Base-by-base conservation (phyloP, 2,888 invertebrate species). In the Ditylenchus weischeri region DNA sequence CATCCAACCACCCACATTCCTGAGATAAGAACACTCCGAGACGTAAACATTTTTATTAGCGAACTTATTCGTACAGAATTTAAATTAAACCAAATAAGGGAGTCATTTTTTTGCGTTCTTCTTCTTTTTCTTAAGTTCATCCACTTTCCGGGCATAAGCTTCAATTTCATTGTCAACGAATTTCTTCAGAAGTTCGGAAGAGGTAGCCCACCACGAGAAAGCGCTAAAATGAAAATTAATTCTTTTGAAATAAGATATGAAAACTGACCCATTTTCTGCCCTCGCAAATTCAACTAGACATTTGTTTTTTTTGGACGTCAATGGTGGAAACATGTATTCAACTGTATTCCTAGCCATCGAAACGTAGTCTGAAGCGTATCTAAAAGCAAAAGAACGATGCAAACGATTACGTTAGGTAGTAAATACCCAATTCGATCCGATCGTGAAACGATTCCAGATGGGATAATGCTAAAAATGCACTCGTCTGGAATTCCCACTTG, bases 311-410 rank as follows among this genome's bases (percentile, higher is more conserved):
- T 38, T 51, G 7, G 51, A 51, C 13, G 19, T 8, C 23, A 51
- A 10, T n/a, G 80, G 80, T 21, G 80, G 80, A 72, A 80, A 80
- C 64, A 80, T 66, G 69, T 74, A 80, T 63, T 80, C 80, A 49
- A 79, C 80, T 8, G 74, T 75, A 48, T 79, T 77, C 36, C 64
- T 75, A 1, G 80, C 78, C 78, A 80, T 80, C 49, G 74, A 69
- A 49, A 69, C 69, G 63, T 80, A 80, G 66, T 71, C 76, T 49
- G 77, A 71, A 29, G 72, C 72, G 59, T 73, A 75, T 35, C 54
- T 23, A 38, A 38, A 38, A 38, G 38, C 38, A 38, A 11, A n/a
- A n/a, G n/a, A n/a, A n/a, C n/a, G n/a, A n/a, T n/a, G n/a, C n/a
- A n/a, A n/a, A n/a, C n/a, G n/a, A n/a, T n/a, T n/a, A n/a, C n/a